These are phyloP conservation scores for Paramormyrops hopkinsi DNA, from an alignment of 2,797 vertebrate genomes.

Conservation along the genomic window DNA sequence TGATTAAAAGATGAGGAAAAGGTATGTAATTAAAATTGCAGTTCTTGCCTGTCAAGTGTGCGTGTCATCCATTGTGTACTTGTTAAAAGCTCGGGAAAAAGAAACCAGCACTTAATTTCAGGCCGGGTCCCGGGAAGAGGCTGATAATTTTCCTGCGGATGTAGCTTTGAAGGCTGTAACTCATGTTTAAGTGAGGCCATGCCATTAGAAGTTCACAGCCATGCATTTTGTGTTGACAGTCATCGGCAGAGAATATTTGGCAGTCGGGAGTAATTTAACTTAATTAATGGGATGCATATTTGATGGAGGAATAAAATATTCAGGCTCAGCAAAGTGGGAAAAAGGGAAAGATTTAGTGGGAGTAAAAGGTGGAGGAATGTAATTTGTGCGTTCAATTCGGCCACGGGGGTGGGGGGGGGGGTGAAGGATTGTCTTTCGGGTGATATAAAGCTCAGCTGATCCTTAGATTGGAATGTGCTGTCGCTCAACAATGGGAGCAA, in stretches of 20 bases:
- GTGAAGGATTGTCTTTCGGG: slow-evolving; percentile 79
- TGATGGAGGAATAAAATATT: slow-evolving; percentile 99
- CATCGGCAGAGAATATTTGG: slow-evolving; percentile 95
- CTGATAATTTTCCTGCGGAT: slow-evolving; percentile 97
- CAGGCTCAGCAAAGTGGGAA: slow-evolving; percentile 99
- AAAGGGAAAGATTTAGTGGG: slow-evolving; percentile 99
- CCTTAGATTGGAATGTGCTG: slow-evolving; percentile 78
- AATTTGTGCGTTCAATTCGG: slow-evolving; percentile 88
- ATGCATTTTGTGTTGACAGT: slow-evolving; percentile 99
- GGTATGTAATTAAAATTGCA: slow-evolving; percentile 98
- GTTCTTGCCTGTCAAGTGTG: slow-evolving; percentile 94
- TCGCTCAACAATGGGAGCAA: slow-evolving; percentile 80
- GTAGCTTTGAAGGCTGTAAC: slow-evolving; percentile 92
- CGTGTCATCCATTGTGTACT: slow-evolving; percentile 99
- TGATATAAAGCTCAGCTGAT: slow-evolving; percentile 76
- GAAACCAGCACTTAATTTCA: slow-evolving; percentile 89
- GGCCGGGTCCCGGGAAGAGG: slow-evolving; percentile 86
- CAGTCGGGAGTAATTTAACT: slow-evolving; percentile 99
- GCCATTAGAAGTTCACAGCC: slow-evolving; percentile 98
- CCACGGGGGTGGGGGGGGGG: slow-evolving; percentile 61
- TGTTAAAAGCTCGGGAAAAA: slow-evolving; percentile 95
- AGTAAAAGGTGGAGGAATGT: slow-evolving; percentile 99
- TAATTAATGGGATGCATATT: slow-evolving; percentile 99
- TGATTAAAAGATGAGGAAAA: slow-evolving; percentile 98
- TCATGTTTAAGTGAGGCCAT: slow-evolving; percentile 98